These are phyloP conservation scores for Bombylius discolor DNA, from an alignment of 2,888 invertebrate genomes.

Conservation along the genomic window DNA sequence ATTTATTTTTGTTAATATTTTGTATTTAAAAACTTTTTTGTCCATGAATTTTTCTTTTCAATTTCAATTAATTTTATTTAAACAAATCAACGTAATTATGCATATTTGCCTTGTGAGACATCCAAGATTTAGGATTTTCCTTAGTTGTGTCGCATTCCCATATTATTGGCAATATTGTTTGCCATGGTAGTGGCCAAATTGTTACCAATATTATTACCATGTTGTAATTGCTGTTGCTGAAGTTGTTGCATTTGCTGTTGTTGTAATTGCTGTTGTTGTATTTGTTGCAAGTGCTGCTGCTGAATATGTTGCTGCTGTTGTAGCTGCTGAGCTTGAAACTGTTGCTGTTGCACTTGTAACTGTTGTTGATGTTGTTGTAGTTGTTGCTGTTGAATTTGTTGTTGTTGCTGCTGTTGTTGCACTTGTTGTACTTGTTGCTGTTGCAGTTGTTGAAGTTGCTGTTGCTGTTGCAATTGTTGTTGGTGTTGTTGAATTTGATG, in stretches of 20 bases:
- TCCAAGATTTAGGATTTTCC: too few relatives aligned
- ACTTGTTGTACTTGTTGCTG: constrained; percentile 40
- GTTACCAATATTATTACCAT: constrained; percentile 12
- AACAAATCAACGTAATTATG: too few relatives aligned
- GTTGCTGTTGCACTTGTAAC: constrained; percentile 1
- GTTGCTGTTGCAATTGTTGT: constrained; percentile 29
- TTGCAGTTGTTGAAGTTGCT: constrained; percentile 40
- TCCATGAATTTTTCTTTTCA: too few relatives aligned
- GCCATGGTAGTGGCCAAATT: too few relatives aligned
- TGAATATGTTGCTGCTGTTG: constrained; percentile 1
- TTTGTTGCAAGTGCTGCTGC: constrained; percentile 1
- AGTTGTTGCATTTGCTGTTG: constrained; percentile 2
- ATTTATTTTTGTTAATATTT: too few relatives aligned
- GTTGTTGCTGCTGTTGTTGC: constrained; percentile 13
- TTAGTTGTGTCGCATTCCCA: constrained; percentile 4
- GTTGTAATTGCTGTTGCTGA: constrained; percentile 37
- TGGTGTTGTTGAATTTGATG: constrained; percentile 28
- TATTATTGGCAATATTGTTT: constrained; percentile 33
- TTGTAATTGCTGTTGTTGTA: not conserved
- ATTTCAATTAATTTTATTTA: too few relatives aligned
- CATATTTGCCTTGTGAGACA: too few relatives aligned
- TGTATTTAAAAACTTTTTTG: too few relatives aligned
- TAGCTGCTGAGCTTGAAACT: not conserved
- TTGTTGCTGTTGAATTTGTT: constrained; percentile 1
- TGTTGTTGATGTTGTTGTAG: constrained; percentile 2